These are phyloP conservation scores for Pyrrhia umbra DNA, from an alignment of 2,888 invertebrate genomes.

Conservation along the genomic window DNA sequence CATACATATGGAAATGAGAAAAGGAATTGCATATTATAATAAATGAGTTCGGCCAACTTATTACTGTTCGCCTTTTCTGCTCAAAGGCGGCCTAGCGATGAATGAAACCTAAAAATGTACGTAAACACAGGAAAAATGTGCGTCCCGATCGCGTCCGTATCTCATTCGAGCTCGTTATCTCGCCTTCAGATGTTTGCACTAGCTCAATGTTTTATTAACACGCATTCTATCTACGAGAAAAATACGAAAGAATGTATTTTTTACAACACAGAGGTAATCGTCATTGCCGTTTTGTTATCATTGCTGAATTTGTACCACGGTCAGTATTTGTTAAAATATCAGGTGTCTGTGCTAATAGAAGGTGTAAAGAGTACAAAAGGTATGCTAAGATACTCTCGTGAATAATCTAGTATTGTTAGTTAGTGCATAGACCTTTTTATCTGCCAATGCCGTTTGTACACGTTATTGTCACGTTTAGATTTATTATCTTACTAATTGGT, in stretches of 20 bases:
- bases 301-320: conserved; percentile 48
- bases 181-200: conserved; percentile 74
- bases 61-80: conserved; percentile 27
- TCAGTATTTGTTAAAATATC: conserved; percentile 29
- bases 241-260: conserved; percentile 72
- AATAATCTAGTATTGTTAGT: conserved; percentile 57
- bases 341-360: conserved; percentile 23
- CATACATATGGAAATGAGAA: conserved; percentile 51
- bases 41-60: conserved; percentile 49
- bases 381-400: conserved; percentile 44
- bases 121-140: conserved; percentile 51
- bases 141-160: conserved; percentile 56
- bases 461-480: conserved; percentile 42
- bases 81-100: conserved; percentile 33
- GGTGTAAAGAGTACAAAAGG: conserved; percentile 30
- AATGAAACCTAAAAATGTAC: conserved; percentile 48
- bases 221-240: conserved; percentile 68
- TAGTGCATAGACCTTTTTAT: conserved; percentile 68
- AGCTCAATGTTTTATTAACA: conserved; percentile 77
- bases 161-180: conserved; percentile 73
- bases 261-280: conserved; percentile 67
- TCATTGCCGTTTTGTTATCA: conserved; percentile 62
- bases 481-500: conserved; percentile 7
- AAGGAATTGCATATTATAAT: conserved; percentile 40
- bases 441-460: conserved; percentile 66